Base-by-base conservation (phyloP, 1,140 invertebrate species). In the Microplitis mediator region DNA sequence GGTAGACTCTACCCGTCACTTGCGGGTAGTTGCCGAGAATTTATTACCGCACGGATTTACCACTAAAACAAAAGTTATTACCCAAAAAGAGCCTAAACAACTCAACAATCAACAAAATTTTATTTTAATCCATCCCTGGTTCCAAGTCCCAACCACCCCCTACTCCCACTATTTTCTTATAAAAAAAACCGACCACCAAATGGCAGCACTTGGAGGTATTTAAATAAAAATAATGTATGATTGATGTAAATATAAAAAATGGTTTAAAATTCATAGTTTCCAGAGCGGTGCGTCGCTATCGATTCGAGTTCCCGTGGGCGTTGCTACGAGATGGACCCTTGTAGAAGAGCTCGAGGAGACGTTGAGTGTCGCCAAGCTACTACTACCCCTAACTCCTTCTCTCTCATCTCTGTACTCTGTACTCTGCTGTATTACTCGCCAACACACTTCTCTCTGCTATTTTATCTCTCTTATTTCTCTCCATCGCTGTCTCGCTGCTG, bases 271-370 rank as follows among this genome's bases (percentile, higher is more conserved):
- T 80, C 82, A 72, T 78, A 80, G 81, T 86, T 86, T 85, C 82
- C 84, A 85, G 80, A 81, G 85, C 82, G 84, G 81, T 85, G 85
- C 83, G 81, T 84, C 81, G 83, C 61, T 86, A 87, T 87, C 85
- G 86, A 87, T 87, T 86, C 80, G 82, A 81, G 85, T 84, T 84
- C 83, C 84, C 84, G 85, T 85, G 86, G 85, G 85, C 86, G 86
- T 87, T 87, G 86, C 86, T 87, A 87, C 84, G 86, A 86, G 86
- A 87, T 87, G 85, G 86, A 86, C 85, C 86, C 86, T 87, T 86
- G 85, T 85, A 85, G 39, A 45, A 45, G 79, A 81, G 82, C 77
- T 64, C 68, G 74, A 73, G 67, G 31, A 83, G 82, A 84, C 84
- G 39, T 87, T 81, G 85, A 87, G 85, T 86, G 86, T 87, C 86